Evolutionary conservation across 1,140 invertebrate species (phyloP).

Genomic region (Pygmarrhopalites habei): DNA sequence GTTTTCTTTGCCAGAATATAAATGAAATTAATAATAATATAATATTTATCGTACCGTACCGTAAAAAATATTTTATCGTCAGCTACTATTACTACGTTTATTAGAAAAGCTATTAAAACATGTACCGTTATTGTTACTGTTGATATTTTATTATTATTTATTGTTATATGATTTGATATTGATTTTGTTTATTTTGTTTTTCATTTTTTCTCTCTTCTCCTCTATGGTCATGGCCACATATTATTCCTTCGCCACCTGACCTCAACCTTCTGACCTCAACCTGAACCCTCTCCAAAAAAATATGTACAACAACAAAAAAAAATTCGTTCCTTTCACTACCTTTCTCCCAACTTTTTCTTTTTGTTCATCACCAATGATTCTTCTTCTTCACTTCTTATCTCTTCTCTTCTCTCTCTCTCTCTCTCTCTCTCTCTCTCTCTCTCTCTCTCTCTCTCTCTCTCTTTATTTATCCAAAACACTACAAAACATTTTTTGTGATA

Average conservation of each 20-base stretch:
- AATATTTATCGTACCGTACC: no score
- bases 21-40: no score
- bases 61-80: no score
- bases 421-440: not conserved
- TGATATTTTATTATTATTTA: no score
- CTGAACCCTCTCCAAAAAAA: not conserved
- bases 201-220: constrained; percentile 9
- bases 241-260: not conserved
- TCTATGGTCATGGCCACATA: constrained; percentile 7
- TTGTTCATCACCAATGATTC: not conserved
- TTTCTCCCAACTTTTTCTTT: not conserved
- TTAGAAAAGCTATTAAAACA: no score
- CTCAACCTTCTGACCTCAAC: no score
- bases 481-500: not conserved
- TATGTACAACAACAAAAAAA: not conserved
- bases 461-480: not conserved
- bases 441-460: constrained; percentile 2
- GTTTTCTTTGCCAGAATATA: no score
- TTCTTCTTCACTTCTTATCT: not conserved
- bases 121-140: no score
- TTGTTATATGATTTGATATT: not conserved
- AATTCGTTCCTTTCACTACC: no score
- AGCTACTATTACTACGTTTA: no score
- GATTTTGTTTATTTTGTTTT: not conserved
- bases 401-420: not conserved